Conservation (phyloP, 2,797 vertebrate species). For the Gymnodraco acuticeps region DNA sequence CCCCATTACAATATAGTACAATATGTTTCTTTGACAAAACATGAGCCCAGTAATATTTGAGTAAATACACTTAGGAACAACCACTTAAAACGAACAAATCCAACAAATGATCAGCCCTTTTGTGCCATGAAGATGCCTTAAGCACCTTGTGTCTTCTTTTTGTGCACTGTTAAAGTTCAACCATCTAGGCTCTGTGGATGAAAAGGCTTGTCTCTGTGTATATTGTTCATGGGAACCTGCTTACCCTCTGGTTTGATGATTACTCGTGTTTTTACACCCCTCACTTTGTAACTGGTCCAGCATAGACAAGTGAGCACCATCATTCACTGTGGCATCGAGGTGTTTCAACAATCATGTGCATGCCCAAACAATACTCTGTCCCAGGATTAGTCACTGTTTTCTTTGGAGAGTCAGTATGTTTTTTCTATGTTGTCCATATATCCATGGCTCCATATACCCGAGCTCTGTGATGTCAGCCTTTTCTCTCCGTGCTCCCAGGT, state of each 20-base stretch:
- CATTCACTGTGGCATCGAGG: constrained; percentile 60
- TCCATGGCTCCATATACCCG: constrained; percentile 49
- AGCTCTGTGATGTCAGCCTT: constrained; percentile 60
- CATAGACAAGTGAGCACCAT: constrained; percentile 57
- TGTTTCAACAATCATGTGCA: constrained; percentile 62
- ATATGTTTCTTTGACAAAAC: constrained; percentile 12
- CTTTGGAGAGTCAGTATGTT: constrained; percentile 64
- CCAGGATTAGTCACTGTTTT: constrained; percentile 70
- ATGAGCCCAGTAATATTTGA: background rate
- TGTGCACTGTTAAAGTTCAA: constrained; percentile 17
- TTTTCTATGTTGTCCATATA: constrained; percentile 62
- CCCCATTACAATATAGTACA: background rate
- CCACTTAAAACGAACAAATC: constrained; percentile 5
- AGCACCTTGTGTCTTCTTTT: background rate
- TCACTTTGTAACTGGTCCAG: constrained; percentile 50
- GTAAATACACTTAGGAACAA: constrained; percentile 5
- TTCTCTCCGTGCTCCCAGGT: constrained; percentile 45
- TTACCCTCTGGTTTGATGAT: constrained; percentile 53
- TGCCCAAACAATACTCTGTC: constrained; percentile 66
- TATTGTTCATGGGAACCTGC: constrained; percentile 50
- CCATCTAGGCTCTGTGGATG: constrained; percentile 10
- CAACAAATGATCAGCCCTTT: background rate
- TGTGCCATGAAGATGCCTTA: background rate
- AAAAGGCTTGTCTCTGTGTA: constrained; percentile 32
- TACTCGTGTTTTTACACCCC: constrained; percentile 52